Percentiles rank a stretch among this genome's conserved stretches.
phyloP scores from a whole-genome alignment of 1,140 invertebrate genomes.

The Anoplolepis gracilipes region DNA sequence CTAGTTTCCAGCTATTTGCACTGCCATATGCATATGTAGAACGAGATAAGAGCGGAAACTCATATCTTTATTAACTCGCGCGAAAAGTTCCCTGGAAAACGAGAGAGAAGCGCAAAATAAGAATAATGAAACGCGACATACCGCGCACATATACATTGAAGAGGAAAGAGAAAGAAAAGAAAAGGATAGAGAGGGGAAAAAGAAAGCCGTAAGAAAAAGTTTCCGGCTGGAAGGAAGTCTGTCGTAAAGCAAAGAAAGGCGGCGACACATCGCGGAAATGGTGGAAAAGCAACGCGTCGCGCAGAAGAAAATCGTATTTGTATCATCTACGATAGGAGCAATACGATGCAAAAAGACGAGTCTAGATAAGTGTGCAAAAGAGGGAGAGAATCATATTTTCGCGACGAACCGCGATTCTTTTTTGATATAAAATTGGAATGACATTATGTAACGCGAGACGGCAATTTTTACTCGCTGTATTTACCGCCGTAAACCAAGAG shows the following conservation, averaged over 20 bases:
- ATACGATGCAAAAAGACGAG: not conserved
- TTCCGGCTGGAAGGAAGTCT: constrained; percentile 52
- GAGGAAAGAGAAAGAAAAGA: not conserved
- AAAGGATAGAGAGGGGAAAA: not conserved
- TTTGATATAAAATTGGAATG: constrained; percentile 43
- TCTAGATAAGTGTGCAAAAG: not conserved
- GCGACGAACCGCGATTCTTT: constrained; percentile 28
- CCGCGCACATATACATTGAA: constrained; percentile 55
- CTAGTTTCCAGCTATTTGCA: constrained; percentile 49
- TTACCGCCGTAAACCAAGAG: not conserved
- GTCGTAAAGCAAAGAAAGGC: constrained; percentile 33
- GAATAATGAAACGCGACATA: constrained; percentile 54
- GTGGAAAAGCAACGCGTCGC: constrained; percentile 26
- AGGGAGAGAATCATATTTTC: constrained; percentile 53
- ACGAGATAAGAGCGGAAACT: constrained; percentile 52
- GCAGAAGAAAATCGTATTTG: constrained; percentile 30
- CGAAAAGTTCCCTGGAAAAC: constrained; percentile 53
- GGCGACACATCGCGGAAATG: not conserved
- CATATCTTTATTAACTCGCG: constrained; percentile 49
- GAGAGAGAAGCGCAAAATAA: constrained; percentile 48
- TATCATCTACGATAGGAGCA: constrained; percentile 26
- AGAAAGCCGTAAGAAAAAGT: constrained; percentile 50
- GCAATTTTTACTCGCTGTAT: constrained; percentile 1
- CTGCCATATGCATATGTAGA: constrained; percentile 33
- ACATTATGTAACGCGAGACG: constrained; percentile 18